Base-by-base conservation (phyloP, 2,113 vertebrate genomes). In the Cervus canadensis region DNA sequence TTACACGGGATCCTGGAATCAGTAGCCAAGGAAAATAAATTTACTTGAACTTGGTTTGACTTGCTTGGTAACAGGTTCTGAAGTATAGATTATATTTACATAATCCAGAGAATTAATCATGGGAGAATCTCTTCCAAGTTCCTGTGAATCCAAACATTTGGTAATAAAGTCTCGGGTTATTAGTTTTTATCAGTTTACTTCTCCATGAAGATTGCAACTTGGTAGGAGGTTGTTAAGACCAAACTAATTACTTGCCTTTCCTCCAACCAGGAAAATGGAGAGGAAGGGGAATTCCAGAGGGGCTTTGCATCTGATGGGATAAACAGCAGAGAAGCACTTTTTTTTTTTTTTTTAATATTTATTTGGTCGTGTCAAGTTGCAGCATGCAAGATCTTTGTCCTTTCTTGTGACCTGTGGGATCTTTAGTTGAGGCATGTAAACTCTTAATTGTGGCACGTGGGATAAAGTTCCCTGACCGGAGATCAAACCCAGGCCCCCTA, bases 51-150 rank as follows among this genome's bases (percentile, higher is more conserved):
- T 62, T 90, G 52, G 93, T 88, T 93, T 93, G 84, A 93, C 48
- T 91, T 96, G 89, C 48, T 95, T 85, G 13, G 52, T 88, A 92
- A 91, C 33, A 94, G 45, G 33, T 94, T 95, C 91, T 91, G 84
- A 83, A 56, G 19, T 82, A 28, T 91, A 50, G 36, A 82, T 95
- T 89, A 43, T 43, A 78, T 96, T 89, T 93, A 92, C 40, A 15
- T 92, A 95, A 92, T 91, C 74, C 52, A 92, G 54, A 30, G 91
- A 74, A 28, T 82, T 67, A 62, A 40, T 50, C 43, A 15, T 28
- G 12, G 52, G 45, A 12, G 62, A 62, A 62, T 50, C 21, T 74
- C 71, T 91, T 94, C 83, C 12, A 83, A 74, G 57, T 78, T 97
- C 78, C 87, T 95, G 19, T 14, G 28, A 86, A 67, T 48, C 23